Evolutionary conservation across 2,888 invertebrate genomes (phyloP).

Genomic region (Erpobdella octoculata): DNA sequence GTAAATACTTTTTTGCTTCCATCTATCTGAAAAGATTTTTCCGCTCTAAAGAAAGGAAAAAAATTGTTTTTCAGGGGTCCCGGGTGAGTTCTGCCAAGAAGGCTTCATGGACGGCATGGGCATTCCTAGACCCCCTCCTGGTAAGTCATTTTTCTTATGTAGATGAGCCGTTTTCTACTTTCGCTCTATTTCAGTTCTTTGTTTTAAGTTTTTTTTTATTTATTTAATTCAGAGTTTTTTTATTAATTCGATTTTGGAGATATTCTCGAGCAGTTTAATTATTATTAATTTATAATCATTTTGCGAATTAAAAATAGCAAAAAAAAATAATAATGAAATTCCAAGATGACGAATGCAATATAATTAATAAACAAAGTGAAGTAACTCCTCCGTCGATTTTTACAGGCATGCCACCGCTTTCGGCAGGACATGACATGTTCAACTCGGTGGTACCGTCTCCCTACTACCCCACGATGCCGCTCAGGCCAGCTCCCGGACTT

Average conservation of each 20-base stretch:
- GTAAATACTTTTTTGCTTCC: no score
- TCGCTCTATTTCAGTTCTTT: background rate
- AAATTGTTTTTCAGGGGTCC: background rate
- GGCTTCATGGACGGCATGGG: constrained; percentile 17
- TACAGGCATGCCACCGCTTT: background rate
- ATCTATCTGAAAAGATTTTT: no score
- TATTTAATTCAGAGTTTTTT: background rate
- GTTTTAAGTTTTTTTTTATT: background rate
- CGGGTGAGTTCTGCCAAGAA: constrained; percentile 9
- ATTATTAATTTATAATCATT: no score
- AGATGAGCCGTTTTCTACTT: background rate
- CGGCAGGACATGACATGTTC: background rate
- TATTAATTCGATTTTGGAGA: background rate
- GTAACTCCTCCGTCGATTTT: background rate
- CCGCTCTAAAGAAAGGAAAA: no score
- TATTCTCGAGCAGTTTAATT: background rate
- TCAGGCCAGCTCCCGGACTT: background rate
- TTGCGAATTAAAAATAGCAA: no score
- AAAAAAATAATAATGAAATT: no score
- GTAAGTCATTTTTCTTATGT: background rate
- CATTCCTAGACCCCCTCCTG: constrained; percentile 11
- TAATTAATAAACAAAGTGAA: background rate
- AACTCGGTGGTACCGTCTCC: constrained; percentile 8
- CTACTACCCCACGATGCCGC: constrained; percentile 15
- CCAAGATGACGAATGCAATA: background rate